These are phyloP conservation scores for Eucidaris tribuloides DNA, from an alignment of 35 echinoderm and acorn worm genomes.

Conservation along the genomic window DNA sequence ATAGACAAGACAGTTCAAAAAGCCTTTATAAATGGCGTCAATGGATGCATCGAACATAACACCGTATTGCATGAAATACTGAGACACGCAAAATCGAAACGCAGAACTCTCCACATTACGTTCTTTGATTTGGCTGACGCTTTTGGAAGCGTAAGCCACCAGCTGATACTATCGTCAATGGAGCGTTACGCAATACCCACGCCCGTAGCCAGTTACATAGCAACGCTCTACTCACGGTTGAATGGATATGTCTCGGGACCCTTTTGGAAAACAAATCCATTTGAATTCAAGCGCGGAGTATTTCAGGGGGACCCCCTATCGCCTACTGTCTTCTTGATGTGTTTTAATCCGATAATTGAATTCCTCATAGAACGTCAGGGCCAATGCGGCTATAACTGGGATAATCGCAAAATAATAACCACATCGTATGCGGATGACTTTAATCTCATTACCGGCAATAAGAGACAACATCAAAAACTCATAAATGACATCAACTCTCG, in stretches of 20 bases:
- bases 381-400: background rate
- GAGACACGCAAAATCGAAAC: background rate
- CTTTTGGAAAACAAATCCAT: background rate
- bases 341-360: conserved; percentile 14
- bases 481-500: background rate
- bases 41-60: conserved; percentile 36
- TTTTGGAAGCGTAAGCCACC: conserved; percentile 22
- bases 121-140: conserved; percentile 37
- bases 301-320: conserved; percentile 38
- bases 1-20: conserved; percentile 3
- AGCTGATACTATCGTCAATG: conserved; percentile 3
- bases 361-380: background rate
- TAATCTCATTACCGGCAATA: no score
- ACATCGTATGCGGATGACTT: no score
- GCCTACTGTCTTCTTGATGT: conserved; percentile 30
- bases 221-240: conserved; percentile 9
- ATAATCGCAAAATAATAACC: background rate
- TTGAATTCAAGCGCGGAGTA: conserved; percentile 6
- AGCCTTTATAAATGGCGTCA: background rate
- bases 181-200: background rate
- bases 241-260: background rate
- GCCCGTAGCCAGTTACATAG: background rate
- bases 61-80: conserved; percentile 5
- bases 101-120: conserved; percentile 8
- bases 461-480: no score